Evolutionary conservation across 2,113 vertebrate genomes (phyloP).

Genomic region (Meriones unguiculatus): DNA sequence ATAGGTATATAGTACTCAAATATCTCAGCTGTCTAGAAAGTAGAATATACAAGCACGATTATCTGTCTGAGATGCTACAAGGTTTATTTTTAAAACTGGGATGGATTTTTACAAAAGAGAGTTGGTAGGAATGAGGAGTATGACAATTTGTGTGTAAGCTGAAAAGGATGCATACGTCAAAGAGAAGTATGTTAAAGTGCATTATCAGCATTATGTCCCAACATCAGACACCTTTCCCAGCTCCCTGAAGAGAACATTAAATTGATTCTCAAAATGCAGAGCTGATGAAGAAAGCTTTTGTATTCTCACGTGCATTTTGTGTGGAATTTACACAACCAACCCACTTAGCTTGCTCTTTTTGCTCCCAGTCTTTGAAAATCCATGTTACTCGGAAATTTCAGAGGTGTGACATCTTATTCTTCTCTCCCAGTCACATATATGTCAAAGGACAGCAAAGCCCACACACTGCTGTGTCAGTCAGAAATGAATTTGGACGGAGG

Average conservation of each 20-base stretch:
- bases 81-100: conserved; percentile 31
- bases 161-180: not conserved
- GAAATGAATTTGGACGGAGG: conserved; percentile 1
- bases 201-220: conserved; percentile 15
- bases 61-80: not conserved
- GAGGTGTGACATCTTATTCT: not conserved
- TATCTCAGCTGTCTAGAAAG: conserved; percentile 37
- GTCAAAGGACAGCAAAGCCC: not conserved
- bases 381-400: conserved; percentile 12
- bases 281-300: conserved; percentile 16
- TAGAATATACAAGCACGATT: not conserved
- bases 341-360: conserved; percentile 3
- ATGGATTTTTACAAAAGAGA: conserved; percentile 34
- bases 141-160: not conserved
- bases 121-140: not conserved
- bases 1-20: conserved; percentile 40
- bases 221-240: not conserved
- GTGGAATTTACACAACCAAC: conserved; percentile 32
- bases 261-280: conserved; percentile 34
- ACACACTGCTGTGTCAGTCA: not conserved
- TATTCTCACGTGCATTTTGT: conserved; percentile 62
- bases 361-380: not conserved
- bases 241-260: conserved; percentile 50
- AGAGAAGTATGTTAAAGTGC: conserved; percentile 9
- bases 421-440: not conserved